Evolutionary conservation across 1,140 invertebrate genomes (phyloP).

Genomic region (Pseudomyrmex gracilis): DNA sequence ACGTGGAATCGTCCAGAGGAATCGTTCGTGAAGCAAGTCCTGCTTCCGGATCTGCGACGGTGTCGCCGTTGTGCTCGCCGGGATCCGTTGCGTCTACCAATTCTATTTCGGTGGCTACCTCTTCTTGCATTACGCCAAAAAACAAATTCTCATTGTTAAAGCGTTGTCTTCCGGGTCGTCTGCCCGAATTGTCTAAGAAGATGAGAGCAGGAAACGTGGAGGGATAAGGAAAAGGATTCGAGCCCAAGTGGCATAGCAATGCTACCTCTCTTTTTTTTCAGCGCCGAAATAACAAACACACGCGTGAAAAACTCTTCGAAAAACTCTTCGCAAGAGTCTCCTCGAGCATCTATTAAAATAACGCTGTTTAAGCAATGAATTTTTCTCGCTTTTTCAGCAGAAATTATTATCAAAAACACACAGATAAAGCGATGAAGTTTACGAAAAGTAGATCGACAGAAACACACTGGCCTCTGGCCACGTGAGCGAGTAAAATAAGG

Average conservation of each 20-base stretch:
- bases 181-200: neutral
- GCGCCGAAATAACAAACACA: no score
- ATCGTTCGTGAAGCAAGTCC: constrained; percentile 80
- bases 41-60: constrained; percentile 74
- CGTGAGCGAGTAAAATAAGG: neutral
- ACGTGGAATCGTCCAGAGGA: constrained; percentile 79
- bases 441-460: neutral
- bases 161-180: neutral
- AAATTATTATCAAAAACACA: neutral
- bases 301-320: no score
- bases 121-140: constrained; percentile 82
- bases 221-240: neutral
- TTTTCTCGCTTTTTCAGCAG: neutral
- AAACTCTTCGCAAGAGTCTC: no score
- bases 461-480: neutral
- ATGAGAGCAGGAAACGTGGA: neutral
- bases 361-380: neutral
- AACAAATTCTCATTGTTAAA: constrained; percentile 78
- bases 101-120: constrained; percentile 80
- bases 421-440: neutral
- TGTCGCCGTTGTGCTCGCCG: constrained; percentile 79
- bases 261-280: no score
- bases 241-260: constrained; percentile 1
- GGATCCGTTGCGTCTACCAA: constrained; percentile 82
- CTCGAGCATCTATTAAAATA: neutral